Evolutionary conservation across 2,113 vertebrate species (phyloP), one percentile per base, ranked within the genome.

Genomic region (Pseudopodoces humilis): DNA sequence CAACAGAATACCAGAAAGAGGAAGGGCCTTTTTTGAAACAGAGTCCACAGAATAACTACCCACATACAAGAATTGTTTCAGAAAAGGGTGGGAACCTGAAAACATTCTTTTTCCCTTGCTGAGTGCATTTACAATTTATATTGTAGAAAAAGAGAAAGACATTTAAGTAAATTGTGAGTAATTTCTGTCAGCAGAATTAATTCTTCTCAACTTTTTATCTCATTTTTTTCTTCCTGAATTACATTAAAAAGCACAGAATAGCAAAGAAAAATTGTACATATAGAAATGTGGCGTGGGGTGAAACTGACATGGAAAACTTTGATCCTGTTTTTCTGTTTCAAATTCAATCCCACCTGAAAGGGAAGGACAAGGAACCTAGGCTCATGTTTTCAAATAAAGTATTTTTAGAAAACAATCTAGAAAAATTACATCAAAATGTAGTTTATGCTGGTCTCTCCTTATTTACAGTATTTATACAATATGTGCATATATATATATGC

Each of bases 211-310:
- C 13, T 20, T 84, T 39, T 24, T 68, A 18, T 62, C 13, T 81
- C 17, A 47, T n/a, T 55, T 2, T 70, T 78, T 56, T 70, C 24
- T 65, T 68, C 13, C 33, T 30, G 7, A 58, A 64, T 71, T 70
- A 67, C 13, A 41, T 28, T 64, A 6, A 59, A 86, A 60, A 60
- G 0, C 4, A 52, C 35, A 60, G 15, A 86, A 55, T 11, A 64
- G 1, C 2, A 69, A 67, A 21, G 55, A 15, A 31, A 33, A 9
- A 41, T 8, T 6, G 4, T 16, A 37, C 4, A 14, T 46, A 24
- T 6, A 46, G 13, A 71, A 44, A 33, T 1, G 2, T n/a, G 7
- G 2, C 4, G 13, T 13, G 9, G 23, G 9, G 1, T 7, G 5
- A 60, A 72, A 22, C 1, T 39, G 62, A 21, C 11, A 31, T 7